Conservation (phyloP, 2,113 vertebrate species). For the Colaptes auratus region DNA sequence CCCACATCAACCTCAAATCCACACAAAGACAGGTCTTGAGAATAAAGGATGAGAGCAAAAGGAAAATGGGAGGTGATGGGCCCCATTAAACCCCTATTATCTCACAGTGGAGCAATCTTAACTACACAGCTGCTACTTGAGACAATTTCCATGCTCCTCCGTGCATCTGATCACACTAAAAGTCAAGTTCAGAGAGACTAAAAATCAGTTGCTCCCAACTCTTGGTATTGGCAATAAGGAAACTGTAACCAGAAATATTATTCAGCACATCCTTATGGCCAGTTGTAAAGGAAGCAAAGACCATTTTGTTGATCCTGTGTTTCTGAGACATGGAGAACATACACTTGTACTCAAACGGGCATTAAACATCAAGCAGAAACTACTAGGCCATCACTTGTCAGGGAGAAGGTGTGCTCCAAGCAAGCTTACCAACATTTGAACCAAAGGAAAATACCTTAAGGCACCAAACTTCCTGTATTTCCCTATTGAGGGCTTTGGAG, state of each 20-base stretch:
- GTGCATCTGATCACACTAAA: not conserved
- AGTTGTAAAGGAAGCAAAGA: not conserved
- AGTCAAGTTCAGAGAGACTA: not conserved
- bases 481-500: no score
- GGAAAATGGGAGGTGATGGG: not conserved
- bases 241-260: not conserved
- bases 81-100: accelerated
- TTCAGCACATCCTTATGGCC: not conserved
- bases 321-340: not conserved
- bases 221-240: not conserved
- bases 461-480: not conserved
- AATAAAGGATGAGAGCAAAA: not conserved
- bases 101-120: not conserved
- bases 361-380: not conserved
- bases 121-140: not conserved
- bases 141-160: not conserved
- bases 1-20: not conserved
- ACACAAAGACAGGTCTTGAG: not conserved
- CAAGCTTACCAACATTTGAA: not conserved
- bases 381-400: not conserved
- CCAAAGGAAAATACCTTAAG: not conserved
- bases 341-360: not conserved
- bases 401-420: not conserved
- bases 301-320: not conserved
- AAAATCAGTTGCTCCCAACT: not conserved